A percentile compares a stretch with the other conserved stretches of the same genome.
Conservation (phyloP, 64 coral and sea anemone species). For the Pachyseris speciosa region DNA sequence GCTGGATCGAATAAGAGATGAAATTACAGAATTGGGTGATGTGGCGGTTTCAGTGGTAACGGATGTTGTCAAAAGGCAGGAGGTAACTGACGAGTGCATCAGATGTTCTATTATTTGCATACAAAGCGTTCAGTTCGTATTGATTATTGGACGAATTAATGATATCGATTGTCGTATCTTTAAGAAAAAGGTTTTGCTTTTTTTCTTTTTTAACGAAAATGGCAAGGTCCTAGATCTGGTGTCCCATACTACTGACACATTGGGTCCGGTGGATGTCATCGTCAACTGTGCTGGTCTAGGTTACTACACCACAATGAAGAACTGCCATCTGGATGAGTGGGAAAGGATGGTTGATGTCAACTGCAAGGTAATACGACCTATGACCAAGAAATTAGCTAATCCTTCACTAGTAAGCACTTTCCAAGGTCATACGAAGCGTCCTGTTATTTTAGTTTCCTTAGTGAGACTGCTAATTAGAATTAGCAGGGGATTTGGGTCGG, state of each 20-base stretch:
- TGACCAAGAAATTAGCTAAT: too few relatives aligned
- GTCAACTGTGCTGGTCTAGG: conserved; percentile 85
- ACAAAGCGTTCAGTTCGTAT: too few relatives aligned
- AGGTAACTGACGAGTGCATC: conserved; percentile 47
- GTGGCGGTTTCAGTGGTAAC: conserved; percentile 83
- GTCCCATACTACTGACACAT: conserved; percentile 45
- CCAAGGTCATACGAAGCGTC: too few relatives aligned
- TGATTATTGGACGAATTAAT: too few relatives aligned
- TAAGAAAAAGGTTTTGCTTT: too few relatives aligned
- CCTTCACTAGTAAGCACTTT: too few relatives aligned
- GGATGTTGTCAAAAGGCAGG: conserved; percentile 71
- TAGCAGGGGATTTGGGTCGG: too few relatives aligned
- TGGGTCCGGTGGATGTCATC: conserved; percentile 84
- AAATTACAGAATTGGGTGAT: conserved; percentile 78
- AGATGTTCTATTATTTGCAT: too few relatives aligned
- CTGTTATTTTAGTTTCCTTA: too few relatives aligned
- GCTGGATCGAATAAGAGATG: conserved; percentile 64
- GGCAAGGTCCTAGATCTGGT: conserved; percentile 76
- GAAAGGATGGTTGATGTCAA: conserved; percentile 83
- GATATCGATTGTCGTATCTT: too few relatives aligned
- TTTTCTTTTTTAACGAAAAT: neutral
- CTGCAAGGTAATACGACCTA: conserved; percentile 92
- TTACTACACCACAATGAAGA: conserved; percentile 75
- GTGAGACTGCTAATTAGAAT: too few relatives aligned
- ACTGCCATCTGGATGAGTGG: conserved; percentile 80